Percentiles rank a stretch among this genome's conserved stretches.
Evolutionary conservation across 2,888 invertebrate species (phyloP).

Genomic region (Scelioninae gen. 1): DNA sequence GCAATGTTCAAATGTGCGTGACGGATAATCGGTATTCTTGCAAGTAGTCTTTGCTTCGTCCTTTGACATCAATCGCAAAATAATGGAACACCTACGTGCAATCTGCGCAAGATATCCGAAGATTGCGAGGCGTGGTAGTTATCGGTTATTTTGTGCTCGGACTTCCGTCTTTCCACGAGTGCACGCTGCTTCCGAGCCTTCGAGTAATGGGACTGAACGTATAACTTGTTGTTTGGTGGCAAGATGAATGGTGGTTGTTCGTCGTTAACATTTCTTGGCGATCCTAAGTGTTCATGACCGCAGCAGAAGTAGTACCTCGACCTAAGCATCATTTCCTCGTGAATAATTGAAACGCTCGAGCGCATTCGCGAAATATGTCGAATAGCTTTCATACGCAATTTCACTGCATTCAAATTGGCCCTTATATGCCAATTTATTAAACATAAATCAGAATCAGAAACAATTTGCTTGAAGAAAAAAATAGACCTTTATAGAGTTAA

Average conservation of each 20-base stretch:
- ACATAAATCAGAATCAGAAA: neutral
- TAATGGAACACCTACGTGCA: constrained; percentile 84
- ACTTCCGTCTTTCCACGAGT: constrained; percentile 77
- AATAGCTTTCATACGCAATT: constrained; percentile 47
- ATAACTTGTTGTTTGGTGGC: constrained; percentile 83
- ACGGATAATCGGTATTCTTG: too few relatives aligned
- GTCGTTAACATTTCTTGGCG: constrained; percentile 78
- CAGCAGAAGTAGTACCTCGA: constrained; percentile 78
- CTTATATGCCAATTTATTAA: neutral
- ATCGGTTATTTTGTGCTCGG: constrained; percentile 74
- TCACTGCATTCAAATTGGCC: constrained; percentile 23
- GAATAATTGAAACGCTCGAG: constrained; percentile 61
- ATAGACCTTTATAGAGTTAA: too few relatives aligned
- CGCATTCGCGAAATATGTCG: constrained; percentile 51
- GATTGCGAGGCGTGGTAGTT: constrained; percentile 70
- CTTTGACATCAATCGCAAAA: constrained; percentile 34
- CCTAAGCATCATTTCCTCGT: constrained; percentile 70
- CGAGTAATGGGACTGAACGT: constrained; percentile 84
- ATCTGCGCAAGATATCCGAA: constrained; percentile 85
- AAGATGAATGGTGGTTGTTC: constrained; percentile 84
- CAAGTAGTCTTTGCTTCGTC: constrained; percentile 3
- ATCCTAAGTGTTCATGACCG: constrained; percentile 75
- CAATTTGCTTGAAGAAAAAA: too few relatives aligned
- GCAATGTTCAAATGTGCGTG: too few relatives aligned
- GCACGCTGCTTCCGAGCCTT: constrained; percentile 81